Conservation (phyloP, 2,113 vertebrate genomes). For the Syngnathus typhle region DNA sequence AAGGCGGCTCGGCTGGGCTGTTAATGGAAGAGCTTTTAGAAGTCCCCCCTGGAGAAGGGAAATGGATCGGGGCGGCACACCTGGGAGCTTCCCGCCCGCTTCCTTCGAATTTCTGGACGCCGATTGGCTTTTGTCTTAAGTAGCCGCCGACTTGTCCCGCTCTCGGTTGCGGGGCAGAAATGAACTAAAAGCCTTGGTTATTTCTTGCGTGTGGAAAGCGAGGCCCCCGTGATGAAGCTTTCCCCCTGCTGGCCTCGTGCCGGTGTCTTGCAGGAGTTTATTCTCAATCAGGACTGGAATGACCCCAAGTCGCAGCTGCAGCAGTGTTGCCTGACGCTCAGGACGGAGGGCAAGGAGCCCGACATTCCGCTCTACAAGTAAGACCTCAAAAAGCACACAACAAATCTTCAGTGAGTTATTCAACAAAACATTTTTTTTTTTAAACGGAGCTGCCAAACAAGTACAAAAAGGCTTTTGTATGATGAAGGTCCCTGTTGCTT, state of each 20-base stretch:
- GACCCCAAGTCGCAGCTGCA: constrained; percentile 99
- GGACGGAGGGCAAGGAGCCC: constrained; percentile 95
- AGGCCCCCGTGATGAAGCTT: neutral
- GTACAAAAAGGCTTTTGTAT: no score
- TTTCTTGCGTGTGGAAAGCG: neutral
- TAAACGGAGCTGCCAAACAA: no score
- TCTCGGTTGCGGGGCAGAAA: constrained; percentile 10
- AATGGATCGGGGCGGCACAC: constrained; percentile 63
- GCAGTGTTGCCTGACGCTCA: constrained; percentile 93
- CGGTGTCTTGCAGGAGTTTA: constrained; percentile 84
- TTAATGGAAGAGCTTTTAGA: constrained; percentile 74
- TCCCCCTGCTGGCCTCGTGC: neutral
- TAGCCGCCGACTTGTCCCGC: constrained; percentile 62
- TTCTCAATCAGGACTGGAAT: constrained; percentile 99
- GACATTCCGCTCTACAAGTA: constrained; percentile 99
- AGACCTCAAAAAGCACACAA: constrained; percentile 38
- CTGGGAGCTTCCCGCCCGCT: constrained; percentile 60
- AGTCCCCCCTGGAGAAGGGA: constrained; percentile 58
- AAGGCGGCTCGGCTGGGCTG: constrained; percentile 55
- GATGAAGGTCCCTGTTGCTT: constrained; percentile 41
- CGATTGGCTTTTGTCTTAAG: constrained; percentile 65
- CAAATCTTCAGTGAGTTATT: no score
- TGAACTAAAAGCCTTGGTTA: constrained; percentile 55
- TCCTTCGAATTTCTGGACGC: constrained; percentile 55
- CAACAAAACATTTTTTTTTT: no score